phyloP scores from a whole-genome alignment of 2,797 vertebrate genomes.

The Sebastes diaconus region DNA sequence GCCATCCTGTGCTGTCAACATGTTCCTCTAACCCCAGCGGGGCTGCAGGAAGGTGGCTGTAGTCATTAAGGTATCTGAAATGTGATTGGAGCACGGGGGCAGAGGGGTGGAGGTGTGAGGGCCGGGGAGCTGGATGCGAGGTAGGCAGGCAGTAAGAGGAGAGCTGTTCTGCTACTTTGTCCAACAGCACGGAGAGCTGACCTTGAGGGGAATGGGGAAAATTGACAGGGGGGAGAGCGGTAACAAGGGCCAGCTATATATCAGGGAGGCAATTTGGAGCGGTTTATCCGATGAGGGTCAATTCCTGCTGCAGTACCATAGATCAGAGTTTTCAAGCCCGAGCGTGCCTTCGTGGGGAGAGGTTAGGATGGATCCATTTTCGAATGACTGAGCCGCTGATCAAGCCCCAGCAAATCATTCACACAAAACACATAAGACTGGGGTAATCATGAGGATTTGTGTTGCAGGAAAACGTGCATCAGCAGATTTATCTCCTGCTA shows the following conservation, averaged over 20 bases:
- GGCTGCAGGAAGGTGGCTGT: slow-evolving; percentile 46
- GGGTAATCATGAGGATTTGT: slow-evolving; percentile 75
- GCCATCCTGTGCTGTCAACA: slow-evolving; percentile 46
- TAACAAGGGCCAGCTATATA: slow-evolving; percentile 84
- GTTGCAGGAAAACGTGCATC: slow-evolving; percentile 66
- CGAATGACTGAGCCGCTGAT: slow-evolving; percentile 71
- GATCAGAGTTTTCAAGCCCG: slow-evolving; percentile 79
- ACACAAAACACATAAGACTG: slow-evolving; percentile 64
- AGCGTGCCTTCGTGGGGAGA: slow-evolving; percentile 51
- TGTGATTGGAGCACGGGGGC: slow-evolving; percentile 48
- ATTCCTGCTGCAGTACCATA: slow-evolving; percentile 77
- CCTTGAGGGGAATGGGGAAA: slow-evolving; percentile 81
- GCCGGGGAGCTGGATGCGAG: slow-evolving; percentile 37
- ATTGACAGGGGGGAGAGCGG: slow-evolving; percentile 75
- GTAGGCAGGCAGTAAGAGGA: slow-evolving; percentile 52
- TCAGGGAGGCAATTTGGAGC: slow-evolving; percentile 84
- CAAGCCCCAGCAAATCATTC: slow-evolving; percentile 69
- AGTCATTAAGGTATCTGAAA: slow-evolving; percentile 57
- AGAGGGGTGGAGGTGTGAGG: slow-evolving; percentile 1
- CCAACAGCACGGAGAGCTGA: slow-evolving; percentile 74
- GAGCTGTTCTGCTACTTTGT: slow-evolving; percentile 71
- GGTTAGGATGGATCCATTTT: slow-evolving; percentile 70
- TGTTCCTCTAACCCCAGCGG: slow-evolving; percentile 49
- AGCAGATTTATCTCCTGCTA: slow-evolving; percentile 68
- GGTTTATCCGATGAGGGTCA: slow-evolving; percentile 85